Evolutionary conservation across 2,888 invertebrate species (phyloP), one percentile per base, ranked within the genome.

Genomic region (Nysson spinosus): DNA sequence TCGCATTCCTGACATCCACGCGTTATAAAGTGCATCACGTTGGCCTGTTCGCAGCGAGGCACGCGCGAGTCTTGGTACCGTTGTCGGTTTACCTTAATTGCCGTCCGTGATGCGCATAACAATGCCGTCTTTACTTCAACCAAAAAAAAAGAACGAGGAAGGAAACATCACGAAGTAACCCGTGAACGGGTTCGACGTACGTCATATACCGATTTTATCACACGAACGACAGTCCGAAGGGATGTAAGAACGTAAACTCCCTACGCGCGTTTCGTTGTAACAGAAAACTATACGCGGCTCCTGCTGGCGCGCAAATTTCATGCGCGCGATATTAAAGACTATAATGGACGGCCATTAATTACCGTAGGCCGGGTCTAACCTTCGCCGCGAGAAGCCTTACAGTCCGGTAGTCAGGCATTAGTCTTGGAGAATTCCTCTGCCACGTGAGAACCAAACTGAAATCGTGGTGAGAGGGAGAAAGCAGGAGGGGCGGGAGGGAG

Each of bases 301-400:
- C 44, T n/a, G 42, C 40, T 30, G 51, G 42, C 62, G 46, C 62
- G 73, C 72, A 73, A 75, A 80, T 80, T 79, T 81, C 76, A 77
- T 74, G 80, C 74, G 66, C 69, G 75, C 69, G 75, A 81, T 83
- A 82, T 83, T 82, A 81, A 80, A 80, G 77, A 73, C 74, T 72
- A 71, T 81, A 81, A 83, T 81, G 78, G 77, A 63, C 54, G 75
- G 66, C 69, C 75, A 82, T 83, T 83, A 82, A 83, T 83, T 83
- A 81, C 68, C 69, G 34, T 40, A n/a, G 56, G 66, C 50, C 64
- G 51, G 17, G 58, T 55, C 54, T 67, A 37, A 26, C 55, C 68
- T 34, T 30, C 42, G 57, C 65, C 57, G 39, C 65, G 63, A 57
- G 75, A 63, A 64, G 61, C 61, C 58, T 52, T 32, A 56, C 56